Conservation (phyloP, 2,888 invertebrate species). For the Clostera curtula region DNA sequence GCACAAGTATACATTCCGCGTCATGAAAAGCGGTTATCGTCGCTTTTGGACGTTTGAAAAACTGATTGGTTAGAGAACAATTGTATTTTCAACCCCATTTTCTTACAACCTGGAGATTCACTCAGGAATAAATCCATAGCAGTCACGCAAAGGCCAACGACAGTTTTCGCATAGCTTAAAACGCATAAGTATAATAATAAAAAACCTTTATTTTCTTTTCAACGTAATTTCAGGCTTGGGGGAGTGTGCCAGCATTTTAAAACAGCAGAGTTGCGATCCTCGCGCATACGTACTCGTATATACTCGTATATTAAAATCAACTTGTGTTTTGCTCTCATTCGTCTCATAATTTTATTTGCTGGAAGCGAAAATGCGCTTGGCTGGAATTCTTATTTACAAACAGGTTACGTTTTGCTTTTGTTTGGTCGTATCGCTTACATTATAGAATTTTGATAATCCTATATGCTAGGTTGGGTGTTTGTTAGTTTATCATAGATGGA, state of each 20-base stretch:
- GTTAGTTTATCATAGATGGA: too few species aligned
- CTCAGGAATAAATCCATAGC: too few species aligned
- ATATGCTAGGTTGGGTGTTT: too few species aligned
- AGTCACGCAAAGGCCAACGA: too few species aligned
- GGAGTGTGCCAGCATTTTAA: conserved; percentile 47
- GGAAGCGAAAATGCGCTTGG: conserved; percentile 36
- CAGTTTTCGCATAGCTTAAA: too few species aligned
- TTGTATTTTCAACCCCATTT: too few species aligned
- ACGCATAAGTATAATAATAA: conserved; percentile 24
- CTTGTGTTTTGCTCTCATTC: conserved; percentile 61
- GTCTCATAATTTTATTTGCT: conserved; percentile 61
- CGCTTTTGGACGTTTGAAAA: too few species aligned
- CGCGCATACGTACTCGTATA: conserved; percentile 38
- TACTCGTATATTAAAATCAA: conserved; percentile 57
- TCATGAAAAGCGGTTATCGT: too few species aligned
- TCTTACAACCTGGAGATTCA: too few species aligned
- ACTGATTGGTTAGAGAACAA: too few species aligned
- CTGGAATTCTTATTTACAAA: conserved; percentile 27
- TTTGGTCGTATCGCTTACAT: conserved; percentile 9
- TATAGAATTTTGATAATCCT: too few species aligned
- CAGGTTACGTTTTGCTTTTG: conserved; percentile 16
- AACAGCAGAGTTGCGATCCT: conserved; percentile 37
- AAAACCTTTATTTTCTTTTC: conserved; percentile 38
- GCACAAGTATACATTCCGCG: too few species aligned
- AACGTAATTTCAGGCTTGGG: conserved; percentile 45